These are phyloP conservation scores for Periophthalmodon schlosseri DNA, from an alignment of 2,113 vertebrate genomes.

Conservation along the genomic window DNA sequence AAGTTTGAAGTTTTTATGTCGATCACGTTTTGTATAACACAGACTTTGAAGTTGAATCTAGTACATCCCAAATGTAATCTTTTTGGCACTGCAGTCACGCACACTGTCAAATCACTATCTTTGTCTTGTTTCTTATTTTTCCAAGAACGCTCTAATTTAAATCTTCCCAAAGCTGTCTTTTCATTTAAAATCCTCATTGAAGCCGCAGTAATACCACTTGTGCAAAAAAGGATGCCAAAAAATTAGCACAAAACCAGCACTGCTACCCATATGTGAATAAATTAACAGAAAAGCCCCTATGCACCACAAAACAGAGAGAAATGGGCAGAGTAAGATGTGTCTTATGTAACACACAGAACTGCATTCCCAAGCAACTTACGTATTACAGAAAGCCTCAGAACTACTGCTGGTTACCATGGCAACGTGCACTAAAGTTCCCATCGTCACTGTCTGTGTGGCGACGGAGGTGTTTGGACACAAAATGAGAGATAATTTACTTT, in stretches of 20 bases:
- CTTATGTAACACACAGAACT: slow-evolving; percentile 67
- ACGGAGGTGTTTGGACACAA: slow-evolving; percentile 31
- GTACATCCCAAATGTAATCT: background rate
- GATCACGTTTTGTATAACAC: slow-evolving; percentile 4
- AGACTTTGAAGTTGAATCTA: background rate
- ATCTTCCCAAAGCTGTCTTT: slow-evolving; percentile 27
- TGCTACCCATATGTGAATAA: slow-evolving; percentile 65
- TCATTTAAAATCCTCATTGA: slow-evolving; percentile 23
- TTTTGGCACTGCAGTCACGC: slow-evolving; percentile 4
- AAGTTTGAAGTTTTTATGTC: slow-evolving; percentile 30
- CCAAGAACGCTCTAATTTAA: slow-evolving; percentile 19
- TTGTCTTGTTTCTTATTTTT: slow-evolving; percentile 20
- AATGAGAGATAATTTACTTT: slow-evolving; percentile 39
- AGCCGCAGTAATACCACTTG: slow-evolving; percentile 34
- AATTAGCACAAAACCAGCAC: slow-evolving; percentile 45
- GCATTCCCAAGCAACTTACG: slow-evolving; percentile 67
- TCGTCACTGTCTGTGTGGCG: slow-evolving; percentile 37
- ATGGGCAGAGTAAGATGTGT: slow-evolving; percentile 45
- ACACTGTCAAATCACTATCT: slow-evolving; percentile 2
- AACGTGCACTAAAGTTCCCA: slow-evolving; percentile 57
- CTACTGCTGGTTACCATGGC: slow-evolving; percentile 61
- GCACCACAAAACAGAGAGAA: slow-evolving; percentile 20
- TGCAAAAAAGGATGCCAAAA: slow-evolving; percentile 38
- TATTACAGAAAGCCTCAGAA: slow-evolving; percentile 68
- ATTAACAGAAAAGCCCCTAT: slow-evolving; percentile 69